Evolutionary conservation across 2,797 vertebrate species (phyloP), one percentile per base, ranked within the genome.

Genomic region (Arremon aurantiirostris): DNA sequence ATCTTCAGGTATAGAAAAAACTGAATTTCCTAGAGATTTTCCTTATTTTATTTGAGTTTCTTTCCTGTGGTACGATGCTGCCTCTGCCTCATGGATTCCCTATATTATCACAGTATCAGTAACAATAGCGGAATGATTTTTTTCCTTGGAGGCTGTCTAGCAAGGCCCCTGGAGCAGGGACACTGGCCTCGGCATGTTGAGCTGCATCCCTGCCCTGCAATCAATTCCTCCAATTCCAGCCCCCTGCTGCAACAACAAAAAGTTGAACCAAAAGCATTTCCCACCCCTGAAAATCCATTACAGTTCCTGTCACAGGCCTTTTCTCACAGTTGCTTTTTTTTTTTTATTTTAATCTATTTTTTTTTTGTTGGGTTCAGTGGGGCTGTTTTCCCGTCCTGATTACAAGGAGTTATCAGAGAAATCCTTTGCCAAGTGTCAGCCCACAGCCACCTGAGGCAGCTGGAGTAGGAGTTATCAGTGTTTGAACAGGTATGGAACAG

Each of bases 401-500:
- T 50, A 63, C 68, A n/a, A 73, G 81, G 47, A 42, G 52, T 83
- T 94, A 86, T 90, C 37, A 0, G 69, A 49, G 83, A 66, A 90
- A 68, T 61, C 6, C 57, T 89, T 77, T 35, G 85, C 88, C 91
- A 68, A 12, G 70, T 42, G 80, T 78, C 89, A 84, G 55, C 84
- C 84, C 8, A 2, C 5, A 42, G 90, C 61, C 78, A 77, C 80
- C 70, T 49, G 80, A 86, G 82, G 81, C 70, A 70, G 86, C 65
- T 21, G 78, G 44, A 41, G 61, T 8, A 2, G 15, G 65, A 75
- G 47, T 94, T 94, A 94, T 91, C 94, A 77, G 59, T 82, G 1
- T 94, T 96, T 95, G 92, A 91, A 85, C 93, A 87, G 92, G 66
- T 87, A 70, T 17, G 26, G 70, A 89, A 18, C 8, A 19, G 66